phyloP scores from a whole-genome alignment of 2,888 invertebrate genomes.

The Oxyscelio sp. region DNA sequence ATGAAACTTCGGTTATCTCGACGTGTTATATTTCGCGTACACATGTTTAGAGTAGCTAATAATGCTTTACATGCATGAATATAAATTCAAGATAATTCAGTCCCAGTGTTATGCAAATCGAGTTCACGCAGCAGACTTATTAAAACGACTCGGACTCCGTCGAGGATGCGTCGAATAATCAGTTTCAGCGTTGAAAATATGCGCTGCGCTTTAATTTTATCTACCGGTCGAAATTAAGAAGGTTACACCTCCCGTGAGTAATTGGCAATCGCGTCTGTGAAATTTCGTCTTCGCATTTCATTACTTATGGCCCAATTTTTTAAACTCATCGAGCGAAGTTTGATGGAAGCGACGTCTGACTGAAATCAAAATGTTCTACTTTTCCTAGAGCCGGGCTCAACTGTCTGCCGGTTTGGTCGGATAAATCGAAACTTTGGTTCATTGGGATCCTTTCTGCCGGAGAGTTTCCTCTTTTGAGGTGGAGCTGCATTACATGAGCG shows the following conservation, averaged over 20 bases:
- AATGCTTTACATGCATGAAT: conserved; percentile 54
- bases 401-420: not conserved
- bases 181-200: conserved; percentile 10
- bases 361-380: conserved; percentile 31
- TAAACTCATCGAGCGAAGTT: conserved; percentile 28
- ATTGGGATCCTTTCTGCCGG: conserved; percentile 8
- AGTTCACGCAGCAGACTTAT: conserved; percentile 31
- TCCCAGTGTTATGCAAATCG: conserved; percentile 46
- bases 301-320: not conserved
- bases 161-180: conserved; percentile 30
- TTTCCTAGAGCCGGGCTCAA: conserved; percentile 1
- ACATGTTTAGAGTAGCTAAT: conserved; percentile 50
- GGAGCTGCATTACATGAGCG: conserved; percentile 24
- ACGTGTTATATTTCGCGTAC: no score
- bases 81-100: conserved; percentile 52
- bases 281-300: not conserved
- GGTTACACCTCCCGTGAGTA: not conserved
- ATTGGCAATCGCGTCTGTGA: not conserved
- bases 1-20: no score
- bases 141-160: conserved; percentile 35
- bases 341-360: conserved; percentile 11
- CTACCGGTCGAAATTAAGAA: not conserved
- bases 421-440: conserved; percentile 35
- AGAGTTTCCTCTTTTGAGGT: conserved; percentile 24
- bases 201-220: not conserved